A percentile compares a stretch with the other conserved stretches of the same genome.
These are phyloP conservation scores for Cephalopterus ornatus DNA, from an alignment of 2,113 vertebrate genomes.

Conservation along the genomic window DNA sequence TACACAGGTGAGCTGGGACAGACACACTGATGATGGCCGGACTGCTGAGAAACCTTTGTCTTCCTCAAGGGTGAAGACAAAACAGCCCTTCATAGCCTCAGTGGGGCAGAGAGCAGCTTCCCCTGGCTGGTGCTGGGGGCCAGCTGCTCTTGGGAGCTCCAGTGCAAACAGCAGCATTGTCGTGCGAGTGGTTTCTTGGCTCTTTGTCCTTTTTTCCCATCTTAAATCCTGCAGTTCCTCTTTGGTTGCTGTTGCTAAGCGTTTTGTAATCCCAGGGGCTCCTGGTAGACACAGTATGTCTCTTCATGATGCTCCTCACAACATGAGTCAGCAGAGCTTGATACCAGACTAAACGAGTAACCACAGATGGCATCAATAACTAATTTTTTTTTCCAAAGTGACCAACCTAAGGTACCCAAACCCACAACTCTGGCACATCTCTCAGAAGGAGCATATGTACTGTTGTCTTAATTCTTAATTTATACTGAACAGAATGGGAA, in stretches of 20 bases:
- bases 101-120: neutral
- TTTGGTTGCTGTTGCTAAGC: neutral
- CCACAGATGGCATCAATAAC: neutral
- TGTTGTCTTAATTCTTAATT: neutral
- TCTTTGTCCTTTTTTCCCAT: neutral
- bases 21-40: neutral
- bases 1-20: slow-evolving; percentile 81
- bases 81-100: fast-evolving
- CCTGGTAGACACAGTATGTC: neutral
- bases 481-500: neutral
- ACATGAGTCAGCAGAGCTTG: neutral
- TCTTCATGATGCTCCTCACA: neutral
- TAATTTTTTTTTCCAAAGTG: neutral
- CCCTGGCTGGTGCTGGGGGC: neutral
- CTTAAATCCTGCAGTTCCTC: neutral
- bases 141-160: neutral
- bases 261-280: neutral
- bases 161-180: neutral
- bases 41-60: neutral
- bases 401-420: neutral
- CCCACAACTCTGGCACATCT: neutral
- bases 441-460: neutral
- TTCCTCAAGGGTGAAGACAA: neutral
- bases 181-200: neutral
- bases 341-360: neutral